Conservation (phyloP, 2,113 vertebrate species). For the Rattus rattus region DNA sequence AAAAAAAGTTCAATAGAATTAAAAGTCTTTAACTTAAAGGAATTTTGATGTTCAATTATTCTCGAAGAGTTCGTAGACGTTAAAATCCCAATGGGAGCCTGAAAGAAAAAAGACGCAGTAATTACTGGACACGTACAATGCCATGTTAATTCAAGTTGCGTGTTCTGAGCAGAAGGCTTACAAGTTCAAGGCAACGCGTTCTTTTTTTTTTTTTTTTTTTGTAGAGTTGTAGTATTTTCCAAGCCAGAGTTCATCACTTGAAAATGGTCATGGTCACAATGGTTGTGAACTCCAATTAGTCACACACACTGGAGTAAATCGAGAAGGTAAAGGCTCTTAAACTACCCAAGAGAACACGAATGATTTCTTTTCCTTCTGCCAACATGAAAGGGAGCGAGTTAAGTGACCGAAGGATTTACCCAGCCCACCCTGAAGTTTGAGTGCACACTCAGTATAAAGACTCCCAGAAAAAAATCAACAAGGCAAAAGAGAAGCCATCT, state of each 20-base stretch:
- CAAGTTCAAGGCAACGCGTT: constrained; percentile 46
- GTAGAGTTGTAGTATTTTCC: constrained; percentile 53
- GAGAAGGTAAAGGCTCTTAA: constrained; percentile 69
- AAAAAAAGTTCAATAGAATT: constrained; percentile 56
- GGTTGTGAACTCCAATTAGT: constrained; percentile 62
- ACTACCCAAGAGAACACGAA: constrained; percentile 37
- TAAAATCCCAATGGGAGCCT: constrained; percentile 92
- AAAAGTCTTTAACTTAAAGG: constrained; percentile 64
- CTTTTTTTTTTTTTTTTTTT: too few relatives aligned
- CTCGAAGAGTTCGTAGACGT: constrained; percentile 93
- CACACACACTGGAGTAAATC: constrained; percentile 41
- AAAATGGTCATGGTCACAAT: constrained; percentile 45
- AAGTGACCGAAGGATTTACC: constrained; percentile 7
- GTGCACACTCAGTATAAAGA: constrained; percentile 52
- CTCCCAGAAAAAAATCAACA: constrained; percentile 15
- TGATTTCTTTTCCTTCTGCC: constrained; percentile 57
- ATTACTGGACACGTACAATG: constrained; percentile 66
- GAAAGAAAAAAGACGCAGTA: constrained; percentile 68
- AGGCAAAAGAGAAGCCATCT: constrained; percentile 39
- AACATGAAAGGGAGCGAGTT: constrained; percentile 23
- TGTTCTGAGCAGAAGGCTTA: constrained; percentile 49
- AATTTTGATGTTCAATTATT: constrained; percentile 87
- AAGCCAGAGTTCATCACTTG: constrained; percentile 18
- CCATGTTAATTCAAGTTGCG: constrained; percentile 50
- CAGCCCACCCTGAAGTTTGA: neutral